phyloP scores from a whole-genome alignment of 2,113 vertebrate species.

The Ophthalmolycus amberensis region DNA sequence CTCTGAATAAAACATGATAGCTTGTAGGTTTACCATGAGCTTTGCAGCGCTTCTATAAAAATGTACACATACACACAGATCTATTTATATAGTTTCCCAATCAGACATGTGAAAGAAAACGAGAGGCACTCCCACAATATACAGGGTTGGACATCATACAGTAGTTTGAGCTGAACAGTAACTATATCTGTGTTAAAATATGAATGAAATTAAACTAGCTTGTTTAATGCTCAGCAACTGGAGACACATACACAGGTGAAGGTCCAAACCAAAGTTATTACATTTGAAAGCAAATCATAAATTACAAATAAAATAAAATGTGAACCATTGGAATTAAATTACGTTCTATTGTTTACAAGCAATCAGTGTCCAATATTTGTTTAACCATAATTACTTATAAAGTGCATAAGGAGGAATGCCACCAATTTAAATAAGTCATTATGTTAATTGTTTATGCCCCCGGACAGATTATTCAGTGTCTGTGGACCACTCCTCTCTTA shows the following conservation, averaged over 20 bases:
- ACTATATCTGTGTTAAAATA: slow-evolving; percentile 13
- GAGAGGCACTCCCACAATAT: neutral
- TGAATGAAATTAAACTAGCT: neutral
- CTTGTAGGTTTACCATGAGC: slow-evolving; percentile 39
- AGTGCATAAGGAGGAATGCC: neutral
- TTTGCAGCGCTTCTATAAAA: slow-evolving; percentile 2
- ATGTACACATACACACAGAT: neutral
- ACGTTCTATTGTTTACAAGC: neutral
- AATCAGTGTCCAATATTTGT: neutral
- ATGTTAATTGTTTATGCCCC: neutral
- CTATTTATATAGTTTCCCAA: slow-evolving; percentile 5
- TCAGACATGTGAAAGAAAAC: neutral
- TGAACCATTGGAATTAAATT: neutral
- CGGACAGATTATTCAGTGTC: neutral
- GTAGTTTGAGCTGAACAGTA: neutral
- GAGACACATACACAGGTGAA: neutral
- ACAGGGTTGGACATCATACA: neutral
- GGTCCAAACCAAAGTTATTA: neutral
- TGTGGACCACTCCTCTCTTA: neutral
- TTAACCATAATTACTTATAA: neutral
- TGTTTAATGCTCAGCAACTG: neutral
- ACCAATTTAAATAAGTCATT: neutral
- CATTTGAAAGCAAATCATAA: neutral
- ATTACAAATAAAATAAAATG: neutral
- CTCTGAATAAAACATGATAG: slow-evolving; percentile 54